Evolutionary conservation across 2,113 vertebrate genomes (phyloP), one percentile per base, ranked within the genome.

Genomic region (Lota lota): DNA sequence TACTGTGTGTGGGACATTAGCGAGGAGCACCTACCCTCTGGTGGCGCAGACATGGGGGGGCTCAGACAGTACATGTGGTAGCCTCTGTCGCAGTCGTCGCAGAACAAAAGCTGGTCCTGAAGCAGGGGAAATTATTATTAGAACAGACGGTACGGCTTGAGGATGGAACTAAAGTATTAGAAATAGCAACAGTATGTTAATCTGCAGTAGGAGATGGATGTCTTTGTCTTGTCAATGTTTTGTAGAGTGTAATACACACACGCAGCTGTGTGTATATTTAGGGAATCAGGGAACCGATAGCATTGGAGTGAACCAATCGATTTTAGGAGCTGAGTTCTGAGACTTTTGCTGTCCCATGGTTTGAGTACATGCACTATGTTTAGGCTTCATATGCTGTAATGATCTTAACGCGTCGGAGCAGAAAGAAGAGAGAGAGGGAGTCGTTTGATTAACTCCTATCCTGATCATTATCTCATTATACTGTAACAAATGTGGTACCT

Each of bases 21-120:
- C 19, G 16, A 7, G 21, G 58, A 21, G 3, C 67, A 73, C 93
- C 66, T 88, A 96, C 95, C 95, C 92, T 97, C 95, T 0, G 95
- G 95, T 70, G 95, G 95, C 84, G 96, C 95, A 3, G 95, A 93
- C 95, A 97, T 97, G n/a, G 95, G 95, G 20, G 95, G 95, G 67
- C 92, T 96, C 90, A 97, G 92, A 81, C 95, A 97, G 87, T 97
- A 96, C 95, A 97, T 97, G 83, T 96, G 95, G 88, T 97, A 97
- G 58, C 95, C 95, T 87, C 95, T 91, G 83, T 96, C 95, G 72
- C 95, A 97, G 72, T 97, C 95, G 5, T 96, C 95, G 80, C 95
- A 96, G 83, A 96, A 96, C 81, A 96, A 89, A 89, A 96, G 88
- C 92, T 97, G 95, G 90, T 97, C 95, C 95, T 96, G 80, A 3